Base-by-base conservation (phyloP, 2,797 vertebrate species). In the Epinephelus malabaricus region DNA sequence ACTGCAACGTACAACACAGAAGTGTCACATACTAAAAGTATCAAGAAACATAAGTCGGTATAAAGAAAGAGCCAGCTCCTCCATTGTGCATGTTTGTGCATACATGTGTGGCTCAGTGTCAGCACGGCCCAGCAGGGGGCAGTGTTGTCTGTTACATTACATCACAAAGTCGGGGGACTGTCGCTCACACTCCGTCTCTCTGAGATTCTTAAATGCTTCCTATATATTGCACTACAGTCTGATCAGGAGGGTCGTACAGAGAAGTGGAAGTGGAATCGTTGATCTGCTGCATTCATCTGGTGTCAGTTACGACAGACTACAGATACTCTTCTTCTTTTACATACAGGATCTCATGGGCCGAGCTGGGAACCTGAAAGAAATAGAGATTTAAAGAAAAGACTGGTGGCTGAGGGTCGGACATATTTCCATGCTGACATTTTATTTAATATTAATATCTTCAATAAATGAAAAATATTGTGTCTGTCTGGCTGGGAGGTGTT, bases 331-430 rank as follows among this genome's bases (percentile, higher is more conserved):
- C 94, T 74, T 99, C 97, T 0, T 95, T 95, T 5, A 99, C 93
- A 55, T 96, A 97, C 64, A 99, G 95, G 2, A 98, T 98, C 93
- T 99, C 98, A n/a, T 98, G 97, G 0, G 97, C 97, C 0, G 95
- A 92, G 67, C 97, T 98, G 70, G 98, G 97, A 55, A 97, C 97
- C 96, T 99, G 95, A 65, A 6, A 11, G 21, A 77, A 15, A 53
- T 55, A 69, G 6, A 8, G 34, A 34, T 7, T 7, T 5, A 19
- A 18, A 76, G 46, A 66, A 27, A 25, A 38, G 3, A 40, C 0
- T 5, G 30, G 21, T 12, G 12, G 30, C 55, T 14, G 85, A 50
- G 30, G 49, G 6, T 18, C 53, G 8, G 6, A 70, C 2, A 59
- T 2, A 43, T 46, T 21, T 66, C 51, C 21, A 17, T 5, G 19